Evolutionary conservation across 2,888 invertebrate species (phyloP).

Genomic region (Melangyna quadrimaculata): DNA sequence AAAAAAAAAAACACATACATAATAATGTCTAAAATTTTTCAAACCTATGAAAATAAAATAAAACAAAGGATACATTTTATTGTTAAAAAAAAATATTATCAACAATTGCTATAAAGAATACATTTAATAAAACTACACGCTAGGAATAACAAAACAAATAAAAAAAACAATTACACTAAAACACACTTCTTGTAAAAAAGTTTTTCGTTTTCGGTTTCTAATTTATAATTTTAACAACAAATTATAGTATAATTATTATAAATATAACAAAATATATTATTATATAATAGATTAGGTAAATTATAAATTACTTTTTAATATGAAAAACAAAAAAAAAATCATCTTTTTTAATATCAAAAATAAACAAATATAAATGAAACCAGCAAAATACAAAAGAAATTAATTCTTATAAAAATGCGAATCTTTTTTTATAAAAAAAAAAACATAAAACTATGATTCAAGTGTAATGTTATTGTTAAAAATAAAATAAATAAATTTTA

Average conservation of each 20-base stretch:
- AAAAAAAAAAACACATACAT: constrained; percentile 49
- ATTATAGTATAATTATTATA: constrained; percentile 55
- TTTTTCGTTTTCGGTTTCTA: constrained; percentile 69
- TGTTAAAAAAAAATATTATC: constrained; percentile 57
- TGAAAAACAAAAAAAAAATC: constrained; percentile 58
- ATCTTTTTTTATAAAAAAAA: constrained; percentile 38
- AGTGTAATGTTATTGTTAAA: constrained; percentile 63
- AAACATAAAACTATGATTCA: constrained; percentile 44
- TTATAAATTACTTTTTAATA: constrained; percentile 71
- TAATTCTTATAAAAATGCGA: constrained; percentile 30
- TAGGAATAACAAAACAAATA: constrained; percentile 37
- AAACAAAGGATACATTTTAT: constrained; percentile 48
- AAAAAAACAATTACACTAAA: constrained; percentile 52
- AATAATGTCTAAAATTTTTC: constrained; percentile 54
- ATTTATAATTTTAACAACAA: constrained; percentile 55
- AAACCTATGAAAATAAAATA: constrained; percentile 53
- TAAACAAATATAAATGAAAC: constrained; percentile 52
- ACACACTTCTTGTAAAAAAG: constrained; percentile 66
- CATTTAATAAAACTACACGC: constrained; percentile 56
- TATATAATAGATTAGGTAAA: constrained; percentile 68
- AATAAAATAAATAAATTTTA: constrained; percentile 45
- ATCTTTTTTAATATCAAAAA: constrained; percentile 70
- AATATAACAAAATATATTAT: constrained; percentile 56
- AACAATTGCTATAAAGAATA: constrained; percentile 53
- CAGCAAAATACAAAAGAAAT: constrained; percentile 29